Evolutionary conservation across 2,888 invertebrate species (phyloP).

Genomic region (Xanthorhoe spadicearia): DNA sequence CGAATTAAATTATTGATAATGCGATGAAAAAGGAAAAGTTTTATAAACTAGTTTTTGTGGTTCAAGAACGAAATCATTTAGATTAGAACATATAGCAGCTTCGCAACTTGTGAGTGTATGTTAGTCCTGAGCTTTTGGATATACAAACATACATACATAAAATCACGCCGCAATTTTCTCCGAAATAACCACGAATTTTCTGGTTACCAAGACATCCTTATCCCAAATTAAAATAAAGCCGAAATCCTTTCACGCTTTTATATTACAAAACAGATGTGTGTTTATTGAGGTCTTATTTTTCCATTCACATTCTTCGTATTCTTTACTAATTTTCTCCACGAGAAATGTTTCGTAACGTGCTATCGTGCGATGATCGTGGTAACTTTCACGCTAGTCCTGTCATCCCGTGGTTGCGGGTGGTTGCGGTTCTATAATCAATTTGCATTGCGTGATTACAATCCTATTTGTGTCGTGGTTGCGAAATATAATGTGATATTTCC

Average conservation of each 20-base stretch:
- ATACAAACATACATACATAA: too few relatives aligned
- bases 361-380: constrained; percentile 5
- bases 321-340: neutral
- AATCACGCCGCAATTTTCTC: too few relatives aligned
- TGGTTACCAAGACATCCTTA: too few relatives aligned
- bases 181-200: too few relatives aligned
- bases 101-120: neutral
- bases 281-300: too few relatives aligned
- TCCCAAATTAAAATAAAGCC: too few relatives aligned
- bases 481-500: constrained; percentile 19
- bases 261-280: too few relatives aligned
- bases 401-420: constrained; percentile 24
- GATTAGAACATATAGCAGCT: neutral
- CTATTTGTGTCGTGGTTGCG: constrained; percentile 26
- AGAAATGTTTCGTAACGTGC: constrained; percentile 15
- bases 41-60: neutral
- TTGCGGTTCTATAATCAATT: constrained; percentile 26
- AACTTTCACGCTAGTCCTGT: constrained; percentile 23
- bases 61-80: too few relatives aligned
- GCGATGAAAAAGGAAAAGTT: neutral
- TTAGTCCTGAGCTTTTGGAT: too few relatives aligned
- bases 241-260: too few relatives aligned
- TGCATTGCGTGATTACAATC: constrained; percentile 22
- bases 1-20: constrained; percentile 33
- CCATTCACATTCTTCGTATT: neutral